These are phyloP conservation scores for Phainopepla nitens DNA, from an alignment of 2,113 vertebrate species.

Conservation along the genomic window DNA sequence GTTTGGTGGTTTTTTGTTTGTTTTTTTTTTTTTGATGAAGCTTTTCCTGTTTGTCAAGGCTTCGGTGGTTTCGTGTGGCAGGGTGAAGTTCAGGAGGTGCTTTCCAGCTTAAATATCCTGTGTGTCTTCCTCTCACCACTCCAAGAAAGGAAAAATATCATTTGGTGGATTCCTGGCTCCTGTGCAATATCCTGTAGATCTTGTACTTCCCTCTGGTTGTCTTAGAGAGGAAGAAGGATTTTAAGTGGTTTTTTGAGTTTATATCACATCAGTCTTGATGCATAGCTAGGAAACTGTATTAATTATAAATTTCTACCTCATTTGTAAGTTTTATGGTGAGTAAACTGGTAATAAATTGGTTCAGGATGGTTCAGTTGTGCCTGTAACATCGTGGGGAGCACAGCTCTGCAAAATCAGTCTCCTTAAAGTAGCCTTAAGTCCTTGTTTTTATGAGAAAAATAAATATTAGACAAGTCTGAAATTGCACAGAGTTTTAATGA, in stretches of 20 bases:
- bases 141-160: neutral
- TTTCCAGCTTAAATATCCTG: neutral
- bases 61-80: neutral
- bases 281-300: neutral
- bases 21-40: neutral
- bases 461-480: neutral
- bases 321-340: neutral
- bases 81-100: neutral
- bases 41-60: neutral
- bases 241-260: neutral
- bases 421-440: neutral
- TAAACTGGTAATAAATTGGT: neutral
- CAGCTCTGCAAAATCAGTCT: neutral
- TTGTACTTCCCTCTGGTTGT: neutral
- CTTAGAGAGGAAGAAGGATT: neutral
- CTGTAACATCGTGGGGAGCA: neutral
- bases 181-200: neutral
- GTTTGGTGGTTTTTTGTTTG: no score
- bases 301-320: neutral
- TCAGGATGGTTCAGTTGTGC: neutral
- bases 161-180: neutral
- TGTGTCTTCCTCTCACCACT: rapidly evolving
- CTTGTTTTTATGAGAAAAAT: neutral
- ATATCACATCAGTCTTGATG: neutral
- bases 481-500: neutral